phyloP scores from a whole-genome alignment of 2,888 invertebrate genomes.

The Hylaea fasciaria region DNA sequence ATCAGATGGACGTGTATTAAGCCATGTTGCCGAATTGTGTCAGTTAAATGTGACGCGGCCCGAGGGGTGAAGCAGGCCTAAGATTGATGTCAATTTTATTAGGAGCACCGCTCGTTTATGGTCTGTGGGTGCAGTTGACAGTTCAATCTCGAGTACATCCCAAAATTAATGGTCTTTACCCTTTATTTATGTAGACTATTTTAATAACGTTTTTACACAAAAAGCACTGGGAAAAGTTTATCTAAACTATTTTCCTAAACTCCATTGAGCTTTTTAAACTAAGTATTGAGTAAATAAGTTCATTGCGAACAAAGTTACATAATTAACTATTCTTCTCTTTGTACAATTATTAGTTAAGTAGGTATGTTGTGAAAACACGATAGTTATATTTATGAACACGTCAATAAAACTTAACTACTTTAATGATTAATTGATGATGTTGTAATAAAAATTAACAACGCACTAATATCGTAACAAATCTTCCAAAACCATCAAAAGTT shows the following conservation, averaged over 20 bases:
- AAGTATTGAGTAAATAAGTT: too few relatives aligned
- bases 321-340: too few relatives aligned
- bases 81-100: constrained; percentile 43
- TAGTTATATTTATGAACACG: neutral
- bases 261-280: too few relatives aligned
- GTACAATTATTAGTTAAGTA: too few relatives aligned
- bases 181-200: neutral
- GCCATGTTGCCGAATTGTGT: constrained; percentile 7
- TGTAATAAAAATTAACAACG: constrained; percentile 6
- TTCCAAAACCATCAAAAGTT: neutral
- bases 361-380: too few relatives aligned
- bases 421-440: constrained; percentile 4
- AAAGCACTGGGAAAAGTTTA: neutral
- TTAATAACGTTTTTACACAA: neutral
- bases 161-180: constrained; percentile 3
- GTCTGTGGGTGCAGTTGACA: constrained; percentile 29
- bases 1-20: neutral
- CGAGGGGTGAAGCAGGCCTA: constrained; percentile 26
- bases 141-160: constrained; percentile 14
- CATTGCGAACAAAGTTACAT: too few relatives aligned
- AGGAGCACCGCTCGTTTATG: constrained; percentile 30
- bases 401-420: neutral
- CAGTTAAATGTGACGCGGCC: constrained; percentile 11
- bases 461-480: neutral
- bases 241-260: too few relatives aligned